Evolutionary conservation across 2,888 invertebrate species (phyloP), one percentile per base, ranked within the genome.

Genomic region (Athalia circularis): DNA sequence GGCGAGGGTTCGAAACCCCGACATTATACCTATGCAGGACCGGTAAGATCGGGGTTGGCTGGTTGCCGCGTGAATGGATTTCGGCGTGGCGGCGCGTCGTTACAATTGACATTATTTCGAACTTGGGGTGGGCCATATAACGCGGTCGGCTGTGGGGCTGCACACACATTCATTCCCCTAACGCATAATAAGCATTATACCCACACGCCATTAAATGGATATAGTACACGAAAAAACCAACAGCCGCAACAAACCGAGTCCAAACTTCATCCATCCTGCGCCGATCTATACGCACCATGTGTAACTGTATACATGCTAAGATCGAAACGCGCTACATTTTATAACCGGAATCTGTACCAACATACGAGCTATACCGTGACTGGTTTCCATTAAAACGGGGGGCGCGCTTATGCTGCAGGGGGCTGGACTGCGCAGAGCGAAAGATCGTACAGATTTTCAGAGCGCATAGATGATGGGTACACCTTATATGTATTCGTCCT

Each of bases 1-100:
- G 48, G 52, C 86, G 84, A 84, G 86, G 85, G 84, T 83, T 82
- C 72, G 61, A 72, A 77, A 7, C 9, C 45, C 65, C 47, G 3
- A 8, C 65, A 5, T 7, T 43, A n/a, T 15, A 9, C 47, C 68
- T 52, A 43, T 48, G 65, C 13, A 65, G 45, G 59, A 48, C 54
- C 59, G 47, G 72, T 61, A 72, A n/a, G 45, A 45, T 72, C 62
- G 62, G 75, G 75, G 61, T 64, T 64, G 75, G 62, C 29, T 29
- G 75, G 75, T 64, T 64, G 62, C 48, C 52, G 62, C 75, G 50
- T 75, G 75, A 61, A 64, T 75, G 43, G 62, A 61, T 29, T 75
- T 61, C 62, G 75, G 75, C 13, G 62, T 62, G 75, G 75, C 62
- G 75, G 75, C 52, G 50, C 62, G 75, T 75, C 61, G 75, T 64